A percentile compares a stretch with the other conserved stretches of the same genome.
Evolutionary conservation across 2,888 invertebrate genomes (phyloP).

Genomic region (Desoria tigrina): DNA sequence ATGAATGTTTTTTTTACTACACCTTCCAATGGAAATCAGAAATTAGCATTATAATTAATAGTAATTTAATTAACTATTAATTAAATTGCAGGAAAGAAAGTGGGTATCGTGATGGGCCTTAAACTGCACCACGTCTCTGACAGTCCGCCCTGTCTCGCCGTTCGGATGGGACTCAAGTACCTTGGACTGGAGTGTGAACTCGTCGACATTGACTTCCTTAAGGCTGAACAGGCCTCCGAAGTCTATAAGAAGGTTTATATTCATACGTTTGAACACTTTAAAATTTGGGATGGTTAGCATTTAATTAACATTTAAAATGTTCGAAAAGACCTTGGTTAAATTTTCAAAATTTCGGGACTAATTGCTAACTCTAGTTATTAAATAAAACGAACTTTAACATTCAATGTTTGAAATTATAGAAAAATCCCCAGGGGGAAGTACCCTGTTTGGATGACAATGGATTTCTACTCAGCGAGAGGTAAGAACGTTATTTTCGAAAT

Average conservation of each 20-base stretch:
- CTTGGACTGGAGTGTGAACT: constrained; percentile 68
- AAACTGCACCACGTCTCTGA: constrained; percentile 74
- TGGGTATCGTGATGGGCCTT: constrained; percentile 56
- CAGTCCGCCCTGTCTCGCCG: constrained; percentile 76
- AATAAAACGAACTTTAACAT: no score
- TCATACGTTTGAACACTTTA: not conserved
- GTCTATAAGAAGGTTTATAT: constrained; percentile 50
- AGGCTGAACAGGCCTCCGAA: constrained; percentile 65
- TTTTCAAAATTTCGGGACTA: no score
- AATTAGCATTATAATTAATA: no score
- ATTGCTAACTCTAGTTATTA: no score
- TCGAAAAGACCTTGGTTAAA: no score
- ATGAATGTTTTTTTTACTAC: no score
- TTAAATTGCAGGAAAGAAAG: constrained; percentile 31
- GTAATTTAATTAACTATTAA: no score
- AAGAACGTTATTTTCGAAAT: constrained; percentile 36
- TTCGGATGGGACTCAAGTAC: constrained; percentile 68
- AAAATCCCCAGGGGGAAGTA: constrained; percentile 59
- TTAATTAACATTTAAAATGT: no score
- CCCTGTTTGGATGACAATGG: constrained; percentile 76
- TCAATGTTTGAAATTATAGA: constrained; percentile 38
- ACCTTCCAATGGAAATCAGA: no score
- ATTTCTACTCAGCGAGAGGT: constrained; percentile 75
- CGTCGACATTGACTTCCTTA: constrained; percentile 68
- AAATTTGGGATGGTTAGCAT: no score